phyloP scores from a whole-genome alignment of 2,113 vertebrate species.

The Melanocharis versteri region DNA sequence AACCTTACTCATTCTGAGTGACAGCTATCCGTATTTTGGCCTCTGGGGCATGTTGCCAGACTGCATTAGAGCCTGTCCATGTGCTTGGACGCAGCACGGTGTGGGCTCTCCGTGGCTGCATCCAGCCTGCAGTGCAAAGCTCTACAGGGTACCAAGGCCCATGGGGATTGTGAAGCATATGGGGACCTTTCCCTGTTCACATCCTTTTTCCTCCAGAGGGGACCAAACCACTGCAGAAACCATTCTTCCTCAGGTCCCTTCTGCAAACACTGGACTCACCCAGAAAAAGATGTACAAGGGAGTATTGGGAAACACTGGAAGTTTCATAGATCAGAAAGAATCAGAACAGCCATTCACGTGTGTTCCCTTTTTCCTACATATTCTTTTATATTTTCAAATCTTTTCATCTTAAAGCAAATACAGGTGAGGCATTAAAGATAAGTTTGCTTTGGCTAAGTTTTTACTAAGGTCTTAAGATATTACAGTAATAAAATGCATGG shows the following conservation, averaged over 20 bases:
- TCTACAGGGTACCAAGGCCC: neutral
- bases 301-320: neutral
- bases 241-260: neutral
- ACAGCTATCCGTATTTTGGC: neutral
- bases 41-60: neutral
- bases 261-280: neutral
- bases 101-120: neutral
- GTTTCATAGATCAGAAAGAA: neutral
- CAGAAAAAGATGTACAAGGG: neutral
- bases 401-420: neutral
- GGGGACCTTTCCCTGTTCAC: neutral
- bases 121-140: neutral
- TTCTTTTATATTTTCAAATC: neutral
- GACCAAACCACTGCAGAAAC: neutral
- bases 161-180: neutral
- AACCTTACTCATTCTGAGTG: neutral
- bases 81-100: neutral
- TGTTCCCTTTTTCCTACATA: neutral
- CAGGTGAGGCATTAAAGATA: neutral
- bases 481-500: neutral
- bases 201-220: neutral
- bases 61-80: no score
- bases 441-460: neutral
- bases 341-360: neutral
- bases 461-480: neutral